Evolutionary conservation across 2,113 vertebrate genomes (phyloP).

Genomic region (Mus pahari): DNA sequence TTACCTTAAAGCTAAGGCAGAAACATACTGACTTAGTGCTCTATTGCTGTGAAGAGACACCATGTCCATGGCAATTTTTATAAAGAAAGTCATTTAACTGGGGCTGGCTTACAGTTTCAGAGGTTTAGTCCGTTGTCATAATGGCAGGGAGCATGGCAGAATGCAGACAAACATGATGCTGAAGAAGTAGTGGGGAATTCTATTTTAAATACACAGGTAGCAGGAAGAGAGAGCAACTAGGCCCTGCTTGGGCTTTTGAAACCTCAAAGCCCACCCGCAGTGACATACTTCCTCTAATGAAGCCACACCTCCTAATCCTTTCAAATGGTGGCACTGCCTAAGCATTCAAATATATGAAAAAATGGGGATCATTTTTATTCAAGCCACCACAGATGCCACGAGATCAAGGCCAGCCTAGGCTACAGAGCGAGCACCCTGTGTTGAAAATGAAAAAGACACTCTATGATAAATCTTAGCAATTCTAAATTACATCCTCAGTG

Average conservation of each 20-base stretch:
- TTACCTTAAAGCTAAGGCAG: neutral
- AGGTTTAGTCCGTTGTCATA: neutral
- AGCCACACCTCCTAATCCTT: neutral
- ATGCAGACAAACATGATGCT: neutral
- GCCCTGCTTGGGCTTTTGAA: neutral
- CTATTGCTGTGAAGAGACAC: neutral
- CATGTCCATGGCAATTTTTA: neutral
- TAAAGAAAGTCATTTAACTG: neutral
- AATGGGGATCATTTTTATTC: neutral
- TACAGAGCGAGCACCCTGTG: neutral
- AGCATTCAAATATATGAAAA: neutral
- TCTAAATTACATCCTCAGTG: neutral
- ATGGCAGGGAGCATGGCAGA: neutral
- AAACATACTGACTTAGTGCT: neutral
- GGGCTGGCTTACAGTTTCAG: neutral
- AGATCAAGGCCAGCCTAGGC: neutral
- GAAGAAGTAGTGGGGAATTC: neutral
- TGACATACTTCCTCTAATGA: neutral
- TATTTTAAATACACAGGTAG: neutral
- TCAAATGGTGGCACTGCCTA: neutral
- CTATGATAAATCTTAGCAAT: neutral
- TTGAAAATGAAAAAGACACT: neutral
- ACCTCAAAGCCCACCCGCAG: neutral
- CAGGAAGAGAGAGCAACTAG: neutral
- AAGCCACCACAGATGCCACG: neutral